Conservation (phyloP, 2,113 vertebrate genomes). For the Accipiter cooperii region DNA sequence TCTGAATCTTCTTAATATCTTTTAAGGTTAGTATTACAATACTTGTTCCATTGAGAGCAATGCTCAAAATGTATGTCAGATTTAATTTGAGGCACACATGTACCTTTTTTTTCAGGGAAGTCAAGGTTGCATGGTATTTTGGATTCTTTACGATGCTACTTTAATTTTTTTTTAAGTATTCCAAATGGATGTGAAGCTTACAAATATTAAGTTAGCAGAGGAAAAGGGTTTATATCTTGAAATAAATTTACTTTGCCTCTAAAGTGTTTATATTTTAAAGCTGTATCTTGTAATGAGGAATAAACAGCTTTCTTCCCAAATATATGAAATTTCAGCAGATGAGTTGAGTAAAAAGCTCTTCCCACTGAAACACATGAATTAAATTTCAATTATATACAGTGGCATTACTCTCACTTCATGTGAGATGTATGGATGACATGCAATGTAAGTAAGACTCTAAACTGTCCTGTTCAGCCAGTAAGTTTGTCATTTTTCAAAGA, state of each 20-base stretch:
- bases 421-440: background rate
- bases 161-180: background rate
- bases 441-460: background rate
- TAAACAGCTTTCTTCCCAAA: background rate
- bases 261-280: background rate
- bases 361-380: background rate
- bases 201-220: background rate
- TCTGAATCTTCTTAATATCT: accelerated
- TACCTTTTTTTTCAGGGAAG: background rate
- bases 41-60: background rate
- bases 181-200: background rate
- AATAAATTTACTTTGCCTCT: background rate
- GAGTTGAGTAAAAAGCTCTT: background rate
- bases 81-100: background rate
- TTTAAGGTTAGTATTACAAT: background rate
- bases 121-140: background rate
- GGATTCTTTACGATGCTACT: background rate
- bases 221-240: background rate
- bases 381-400: background rate
- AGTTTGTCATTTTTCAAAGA: background rate
- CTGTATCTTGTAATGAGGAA: background rate
- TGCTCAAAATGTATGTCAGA: background rate
- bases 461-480: background rate
- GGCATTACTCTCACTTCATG: background rate
- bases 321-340: background rate